Evolutionary conservation across 2,888 invertebrate species (phyloP).

Genomic region (Clanis bilineata): DNA sequence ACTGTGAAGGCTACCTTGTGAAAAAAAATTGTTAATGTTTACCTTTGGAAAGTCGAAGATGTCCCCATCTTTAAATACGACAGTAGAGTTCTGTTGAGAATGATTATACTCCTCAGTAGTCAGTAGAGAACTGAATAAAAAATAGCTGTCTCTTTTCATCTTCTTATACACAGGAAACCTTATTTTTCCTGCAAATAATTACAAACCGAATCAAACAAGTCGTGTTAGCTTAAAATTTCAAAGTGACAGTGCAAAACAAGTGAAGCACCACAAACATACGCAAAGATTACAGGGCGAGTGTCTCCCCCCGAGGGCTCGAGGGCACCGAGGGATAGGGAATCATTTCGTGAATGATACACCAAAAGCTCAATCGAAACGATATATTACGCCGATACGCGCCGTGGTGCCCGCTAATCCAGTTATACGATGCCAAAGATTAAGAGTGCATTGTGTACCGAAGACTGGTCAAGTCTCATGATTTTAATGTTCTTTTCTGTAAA

Average conservation of each 20-base stretch:
- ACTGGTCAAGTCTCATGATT: not conserved
- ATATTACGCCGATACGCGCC: conserved; percentile 68
- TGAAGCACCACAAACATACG: conserved; percentile 27
- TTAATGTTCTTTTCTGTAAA: not conserved
- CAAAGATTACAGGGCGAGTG: conserved; percentile 26
- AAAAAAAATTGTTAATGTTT: too few species aligned
- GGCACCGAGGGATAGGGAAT: conserved; percentile 40
- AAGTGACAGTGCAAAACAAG: conserved; percentile 10
- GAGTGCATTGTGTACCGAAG: not conserved
- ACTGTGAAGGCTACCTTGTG: too few species aligned
- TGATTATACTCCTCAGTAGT: too few species aligned
- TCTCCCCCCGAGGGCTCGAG: conserved; percentile 45
- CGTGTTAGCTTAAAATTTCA: conserved; percentile 6
- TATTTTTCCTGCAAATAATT: not conserved
- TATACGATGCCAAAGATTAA: conserved; percentile 54
- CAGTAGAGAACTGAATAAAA: too few species aligned
- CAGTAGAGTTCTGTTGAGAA: too few species aligned
- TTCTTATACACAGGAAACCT: not conserved
- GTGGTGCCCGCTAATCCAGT: conserved; percentile 72
- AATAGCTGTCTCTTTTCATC: too few species aligned
- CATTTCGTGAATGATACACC: conserved; percentile 72
- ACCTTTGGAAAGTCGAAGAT: too few species aligned
- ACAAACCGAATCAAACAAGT: conserved; percentile 5
- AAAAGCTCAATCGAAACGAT: conserved; percentile 78
- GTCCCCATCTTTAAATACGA: too few species aligned